Evolutionary conservation across 2,888 invertebrate genomes (phyloP), one percentile per base, ranked within the genome.

Genomic region (Pediacus dermestoides): DNA sequence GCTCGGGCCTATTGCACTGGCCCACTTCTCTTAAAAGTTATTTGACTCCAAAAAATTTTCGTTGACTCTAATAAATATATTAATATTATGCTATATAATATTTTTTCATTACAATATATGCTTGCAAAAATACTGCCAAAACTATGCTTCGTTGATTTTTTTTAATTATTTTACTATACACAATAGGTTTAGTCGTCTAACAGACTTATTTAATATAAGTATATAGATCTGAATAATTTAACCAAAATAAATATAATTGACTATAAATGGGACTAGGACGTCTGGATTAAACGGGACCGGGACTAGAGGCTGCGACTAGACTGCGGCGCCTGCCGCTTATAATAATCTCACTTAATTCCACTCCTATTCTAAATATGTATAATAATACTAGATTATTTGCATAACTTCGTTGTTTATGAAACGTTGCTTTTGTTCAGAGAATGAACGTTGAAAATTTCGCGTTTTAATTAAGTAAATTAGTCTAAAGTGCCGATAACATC

Each of bases 101-200:
- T 50, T 50, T 53, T 55, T 45, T 47, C 44, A 53, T 50, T 52
- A 46, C 52, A 53, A 57, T 58, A 61, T 62, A 62, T 58, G 58
- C 61, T 64, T 69, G 69, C 65, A 70, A 70, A 70, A 70, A 70
- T 70, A 70, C 67, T 64, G 68, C 65, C 66, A 61, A 68, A 66
- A 67, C 66, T 66, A 68, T 64, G 60, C 55, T 62, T 61, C 59
- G 60, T 60, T 58, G 56, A 55, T 55, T 46, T 52, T 46, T 53
- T 48, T 47, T 43, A 47, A 43, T 55, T 45, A 41, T 45, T 46
- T 48, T 45, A 36, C 23, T 43, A 35, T 38, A 34, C 25, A 32
- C 30, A 36, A 36, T 33, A 31, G n/a, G 21, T 30, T 32, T 35
- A 11, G 26, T 37, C 27, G 34, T 31, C 37, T 18, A 34, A 18